Evolutionary conservation across 2,797 vertebrate species (phyloP).

Genomic region (Ceyx erithaca): DNA sequence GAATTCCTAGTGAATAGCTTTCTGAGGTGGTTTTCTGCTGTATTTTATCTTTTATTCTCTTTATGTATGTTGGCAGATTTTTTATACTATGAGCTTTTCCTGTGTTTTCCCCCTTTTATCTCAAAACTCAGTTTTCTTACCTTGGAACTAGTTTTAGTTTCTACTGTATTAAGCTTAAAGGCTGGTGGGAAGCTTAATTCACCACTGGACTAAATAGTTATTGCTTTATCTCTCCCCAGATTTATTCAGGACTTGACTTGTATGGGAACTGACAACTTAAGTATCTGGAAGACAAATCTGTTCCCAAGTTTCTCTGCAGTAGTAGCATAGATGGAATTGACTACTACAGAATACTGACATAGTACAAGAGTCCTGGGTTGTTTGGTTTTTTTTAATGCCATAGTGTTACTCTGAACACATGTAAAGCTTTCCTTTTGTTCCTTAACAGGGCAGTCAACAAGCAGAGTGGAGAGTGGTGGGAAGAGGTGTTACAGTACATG

Average conservation of each 20-base stretch:
- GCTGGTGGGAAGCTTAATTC: background rate
- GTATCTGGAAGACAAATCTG: background rate
- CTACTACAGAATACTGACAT: background rate
- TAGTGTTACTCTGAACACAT: background rate
- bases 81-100: background rate
- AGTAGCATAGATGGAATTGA: background rate
- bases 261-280: background rate
- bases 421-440: background rate
- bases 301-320: background rate
- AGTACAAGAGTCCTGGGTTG: background rate
- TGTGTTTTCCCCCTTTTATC: background rate
- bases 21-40: background rate
- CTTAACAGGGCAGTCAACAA: background rate
- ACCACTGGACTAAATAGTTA: background rate
- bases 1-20: background rate
- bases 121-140: background rate
- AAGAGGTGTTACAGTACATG: background rate
- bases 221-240: background rate
- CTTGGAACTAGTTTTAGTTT: background rate
- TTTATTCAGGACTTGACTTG: background rate
- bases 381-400: background rate
- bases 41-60: background rate
- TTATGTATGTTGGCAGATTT: background rate
- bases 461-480: background rate
- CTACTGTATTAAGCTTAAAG: background rate